Base-by-base conservation (phyloP, 2,888 invertebrate genomes). In the Synergus laeviventris region DNA sequence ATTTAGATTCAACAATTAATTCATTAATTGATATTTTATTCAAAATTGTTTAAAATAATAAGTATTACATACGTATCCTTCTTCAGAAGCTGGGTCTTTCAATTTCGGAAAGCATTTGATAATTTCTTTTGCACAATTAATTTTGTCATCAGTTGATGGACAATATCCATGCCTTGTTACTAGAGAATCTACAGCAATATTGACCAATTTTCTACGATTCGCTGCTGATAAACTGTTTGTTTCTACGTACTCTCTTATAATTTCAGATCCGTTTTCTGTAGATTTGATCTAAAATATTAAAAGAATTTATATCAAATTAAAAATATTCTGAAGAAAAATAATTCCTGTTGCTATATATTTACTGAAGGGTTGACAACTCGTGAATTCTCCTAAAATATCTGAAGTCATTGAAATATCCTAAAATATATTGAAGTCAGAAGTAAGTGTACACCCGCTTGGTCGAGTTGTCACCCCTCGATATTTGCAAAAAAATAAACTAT, bases 71-170 rank as follows among this genome's bases (percentile, higher is more conserved):
- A 70, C 70, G 31, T 70, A 70, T 70, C 70, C 70, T 49, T 70
- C 70, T n/a, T 16, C 31, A 54, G 70, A 70, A 2, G 16, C 70
- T 11, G 70, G 49, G n/a, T 77, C 66, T 16, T 74, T 59, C 21
- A 77, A 38, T 39, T 77, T 77, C 18, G 74, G 77, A 42, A 77
- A 77, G 9, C 66, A 60, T 31, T 24, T 54, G 3, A 77, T 74
- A 70, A 77, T 66, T 54, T 77, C 62, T 18, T 74, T 74, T 7
- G 77, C 77, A 49, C 70, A 77, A 38, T 56, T 36, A 12, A 77
- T 60, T 74, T 77, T 77, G 4, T 74, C 42, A 18, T 77, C 77
- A 8, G 77, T 21, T 7, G 74, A 60, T 18, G 74, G 77, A 70
- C 59, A 77, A 45, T 74, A 66, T 21, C 77, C 77, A 60, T 74